Conservation (phyloP, 2,888 invertebrate species). For the Volucella bombylans region DNA sequence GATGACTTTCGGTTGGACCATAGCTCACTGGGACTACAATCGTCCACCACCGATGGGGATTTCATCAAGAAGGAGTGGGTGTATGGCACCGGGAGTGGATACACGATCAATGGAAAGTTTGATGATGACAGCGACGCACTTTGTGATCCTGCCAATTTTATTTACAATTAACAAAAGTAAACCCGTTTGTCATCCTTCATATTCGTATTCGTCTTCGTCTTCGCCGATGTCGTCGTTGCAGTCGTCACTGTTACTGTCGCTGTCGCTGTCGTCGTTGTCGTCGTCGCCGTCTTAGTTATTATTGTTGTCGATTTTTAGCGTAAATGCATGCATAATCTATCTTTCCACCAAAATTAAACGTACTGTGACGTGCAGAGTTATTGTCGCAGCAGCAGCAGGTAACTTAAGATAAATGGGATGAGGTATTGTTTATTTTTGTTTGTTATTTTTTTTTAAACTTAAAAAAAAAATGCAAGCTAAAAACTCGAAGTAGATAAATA, state of each 20-base stretch:
- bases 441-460: too few species aligned
- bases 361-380: conserved; percentile 69
- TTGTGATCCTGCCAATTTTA: conserved; percentile 82
- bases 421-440: conserved; percentile 35
- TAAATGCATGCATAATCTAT: conserved; percentile 67
- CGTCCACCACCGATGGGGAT: conserved; percentile 81
- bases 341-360: conserved; percentile 66
- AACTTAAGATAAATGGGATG: conserved; percentile 71
- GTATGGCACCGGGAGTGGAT: conserved; percentile 80
- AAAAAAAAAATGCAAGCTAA: too few species aligned
- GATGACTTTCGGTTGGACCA: conserved; percentile 82
- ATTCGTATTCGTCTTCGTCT: neutral
- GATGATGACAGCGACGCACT: conserved; percentile 81
- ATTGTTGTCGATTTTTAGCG: conserved; percentile 64
- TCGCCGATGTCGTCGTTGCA: conserved; percentile 24
- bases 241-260: conserved; percentile 4
- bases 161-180: conserved; percentile 79
- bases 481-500: conserved; percentile 11
- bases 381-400: conserved; percentile 68
- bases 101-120: conserved; percentile 81
- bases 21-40: conserved; percentile 81
- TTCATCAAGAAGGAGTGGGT: conserved; percentile 82
- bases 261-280: conserved; percentile 7
- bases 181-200: conserved; percentile 25
- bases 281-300: conserved; percentile 8